Base-by-base conservation (phyloP, 2,113 vertebrate species). In the Petrocephalus zakoni region DNA sequence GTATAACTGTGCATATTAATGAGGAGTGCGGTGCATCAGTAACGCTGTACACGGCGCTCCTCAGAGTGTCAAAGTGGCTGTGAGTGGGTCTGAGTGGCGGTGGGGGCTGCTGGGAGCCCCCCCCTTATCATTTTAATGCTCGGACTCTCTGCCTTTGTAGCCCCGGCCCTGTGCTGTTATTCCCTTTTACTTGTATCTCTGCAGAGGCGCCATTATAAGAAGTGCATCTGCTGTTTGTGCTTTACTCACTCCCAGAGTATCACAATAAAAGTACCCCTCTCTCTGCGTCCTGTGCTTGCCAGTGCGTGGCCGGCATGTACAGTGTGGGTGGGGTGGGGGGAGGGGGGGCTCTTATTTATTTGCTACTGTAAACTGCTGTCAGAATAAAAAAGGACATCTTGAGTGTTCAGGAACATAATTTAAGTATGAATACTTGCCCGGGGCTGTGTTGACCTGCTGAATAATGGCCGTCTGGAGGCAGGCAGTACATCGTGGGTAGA, bases 401-500 rank as follows among this genome's bases (percentile, higher is more conserved):
- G 68, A 86, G 84, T 87, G 85, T 81, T 88, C 83, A 56, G 87
- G 86, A 83, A 85, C 86, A 85, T 83, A 46, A 85, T 88, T 89
- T 88, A 87, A 89, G 75, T 85, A 64, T 87, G 81, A 89, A 84
- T 87, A 61, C 78, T 85, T 83, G 78, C 86, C 87, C 68, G 49
- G 42, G 81, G 89, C 87, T n/a, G 55, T 53, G 78, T 68, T 90
- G 91, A 89, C 89, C 89, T 25, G 19, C 86, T 61, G 61, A 89
- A 87, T 84, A 68, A 87, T 53, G 56, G 72, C 11, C 61, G 75
- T 87, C 58, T 52, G 61, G 58, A 34, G 56, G 29, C 49, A 87
- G 85, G 58, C 29, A 22, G 29, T 72, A 19, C 42, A 17, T 68
- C 25, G 49, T 87, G 88, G 83, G 58, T 51, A 78, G 84, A 85